Evolutionary conservation across 2,113 vertebrate species (phyloP), one percentile per base, ranked within the genome.

Genomic region (Stictonetta naevosa): DNA sequence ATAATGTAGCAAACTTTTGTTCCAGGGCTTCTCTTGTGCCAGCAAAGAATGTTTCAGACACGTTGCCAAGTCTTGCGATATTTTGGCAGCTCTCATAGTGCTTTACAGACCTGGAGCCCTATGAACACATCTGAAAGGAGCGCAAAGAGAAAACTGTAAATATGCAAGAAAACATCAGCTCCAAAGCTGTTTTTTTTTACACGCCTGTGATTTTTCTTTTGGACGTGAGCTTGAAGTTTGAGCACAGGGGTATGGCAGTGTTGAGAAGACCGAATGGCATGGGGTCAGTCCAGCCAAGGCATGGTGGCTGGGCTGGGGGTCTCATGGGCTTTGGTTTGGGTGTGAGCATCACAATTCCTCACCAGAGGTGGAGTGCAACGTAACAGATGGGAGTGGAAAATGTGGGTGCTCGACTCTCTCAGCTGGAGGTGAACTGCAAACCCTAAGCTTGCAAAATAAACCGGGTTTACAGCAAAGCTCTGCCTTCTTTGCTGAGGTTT

Each of bases 331-430:
- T 46, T 8, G 59, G 7, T 62, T 20, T 1, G 1, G 36, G 10
- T 34, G 44, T 13, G 4, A n/a, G 75, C 34, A 10, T 31, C 20
- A 2, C 2, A 1, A 8, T 11, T 33, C 48, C 25, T 11, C 1
- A 13, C 14, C 64, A n/a, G n/a, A 60, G 42, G 48, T 22, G 55
- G 21, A 50, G 38, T 4, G 12, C 8, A 19, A 31, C 3, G 2
- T 2, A 8, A 7, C 13, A 62, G 13, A 3, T 21, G 3, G 9
- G 62, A 16, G 20, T 2, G 31, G 38, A 10, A 60, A 12, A 38
- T 10, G 10, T 5, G 2, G 10, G 40, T 36, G 33, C 59, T 29
- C 21, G 10, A 4, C 34, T 72, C 60, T 33, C 6, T 11, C 58
- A 66, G 63, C 36, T 36, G 36, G 60, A 31, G 40, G n/a, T 36